Evolutionary conservation across 1,140 invertebrate genomes (phyloP).

Genomic region (Drosophila mojavensis): DNA sequence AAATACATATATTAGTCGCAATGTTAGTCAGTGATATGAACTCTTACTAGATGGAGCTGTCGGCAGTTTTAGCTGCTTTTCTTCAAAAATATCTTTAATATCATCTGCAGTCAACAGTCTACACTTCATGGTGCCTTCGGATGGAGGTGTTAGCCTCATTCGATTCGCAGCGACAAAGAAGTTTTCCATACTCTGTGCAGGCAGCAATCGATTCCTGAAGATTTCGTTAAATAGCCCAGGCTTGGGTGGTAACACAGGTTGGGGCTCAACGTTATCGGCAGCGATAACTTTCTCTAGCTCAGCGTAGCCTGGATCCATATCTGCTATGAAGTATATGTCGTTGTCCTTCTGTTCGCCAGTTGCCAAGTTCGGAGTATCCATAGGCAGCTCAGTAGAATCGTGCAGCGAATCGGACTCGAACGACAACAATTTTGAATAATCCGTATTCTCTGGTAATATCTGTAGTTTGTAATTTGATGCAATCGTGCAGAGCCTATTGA

Average conservation of each 20-base stretch:
- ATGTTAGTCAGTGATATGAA: neutral
- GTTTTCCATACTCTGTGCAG: neutral
- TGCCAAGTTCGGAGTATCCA: neutral
- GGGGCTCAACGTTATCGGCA: neutral
- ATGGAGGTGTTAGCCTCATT: neutral
- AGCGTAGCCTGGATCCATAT: neutral
- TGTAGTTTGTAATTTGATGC: slow-evolving; percentile 5
- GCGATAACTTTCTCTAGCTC: neutral
- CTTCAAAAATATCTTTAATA: neutral
- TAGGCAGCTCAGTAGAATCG: neutral
- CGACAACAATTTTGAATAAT: slow-evolving; percentile 17
- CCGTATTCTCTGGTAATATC: slow-evolving; percentile 1
- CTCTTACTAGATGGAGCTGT: neutral
- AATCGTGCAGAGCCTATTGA: slow-evolving; percentile 4
- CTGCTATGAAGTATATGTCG: neutral
- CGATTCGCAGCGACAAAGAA: neutral
- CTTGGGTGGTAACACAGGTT: neutral
- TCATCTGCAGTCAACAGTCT: neutral
- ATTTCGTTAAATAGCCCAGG: neutral
- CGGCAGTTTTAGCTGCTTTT: neutral
- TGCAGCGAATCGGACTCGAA: slow-evolving; percentile 3
- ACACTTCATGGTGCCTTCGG: neutral
- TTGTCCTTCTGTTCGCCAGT: neutral
- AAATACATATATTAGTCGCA: neutral
- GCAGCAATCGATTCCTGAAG: neutral